Conservation (phyloP, 2,888 invertebrate genomes). For the Pseudeuparius sepicola region DNA sequence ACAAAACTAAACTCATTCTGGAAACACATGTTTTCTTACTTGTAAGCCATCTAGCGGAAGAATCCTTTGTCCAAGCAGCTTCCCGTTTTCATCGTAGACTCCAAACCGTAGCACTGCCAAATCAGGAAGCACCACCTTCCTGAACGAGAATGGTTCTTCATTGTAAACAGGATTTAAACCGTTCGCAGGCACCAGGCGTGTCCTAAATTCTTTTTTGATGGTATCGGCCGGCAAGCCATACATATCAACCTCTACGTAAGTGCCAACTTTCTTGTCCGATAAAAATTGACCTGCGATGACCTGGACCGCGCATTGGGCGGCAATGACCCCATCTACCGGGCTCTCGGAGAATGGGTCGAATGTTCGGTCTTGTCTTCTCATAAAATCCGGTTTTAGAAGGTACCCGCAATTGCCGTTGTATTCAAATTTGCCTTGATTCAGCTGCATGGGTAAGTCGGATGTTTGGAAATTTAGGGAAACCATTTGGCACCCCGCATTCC, state of each 20-base stretch:
- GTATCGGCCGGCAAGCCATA: slow-evolving; percentile 93
- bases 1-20: too few relatives aligned
- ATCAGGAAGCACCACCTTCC: slow-evolving; percentile 98
- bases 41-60: slow-evolving; percentile 88
- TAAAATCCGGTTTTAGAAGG: slow-evolving; percentile 97
- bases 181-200: slow-evolving; percentile 91
- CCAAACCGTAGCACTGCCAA: slow-evolving; percentile 94
- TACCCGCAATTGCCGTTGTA: slow-evolving; percentile 99
- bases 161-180: slow-evolving; percentile 99
- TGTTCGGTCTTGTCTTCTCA: slow-evolving; percentile 89
- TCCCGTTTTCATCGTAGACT: slow-evolving; percentile 94
- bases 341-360: slow-evolving; percentile 99
- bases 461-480: slow-evolving; percentile 99
- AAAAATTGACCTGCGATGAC: slow-evolving; percentile 98
- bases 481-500: slow-evolving; percentile 99
- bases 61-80: slow-evolving; percentile 89
- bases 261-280: slow-evolving; percentile 95
- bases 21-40: too few relatives aligned
- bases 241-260: slow-evolving; percentile 99
- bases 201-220: slow-evolving; percentile 95
- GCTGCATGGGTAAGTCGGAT: slow-evolving; percentile 96
- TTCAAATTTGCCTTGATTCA: slow-evolving; percentile 99
- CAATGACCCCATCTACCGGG: slow-evolving; percentile 98
- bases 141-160: slow-evolving; percentile 94
- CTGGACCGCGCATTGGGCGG: slow-evolving; percentile 95